Base-by-base conservation (phyloP, 2,888 invertebrate species). In the Eristalis tenax region DNA sequence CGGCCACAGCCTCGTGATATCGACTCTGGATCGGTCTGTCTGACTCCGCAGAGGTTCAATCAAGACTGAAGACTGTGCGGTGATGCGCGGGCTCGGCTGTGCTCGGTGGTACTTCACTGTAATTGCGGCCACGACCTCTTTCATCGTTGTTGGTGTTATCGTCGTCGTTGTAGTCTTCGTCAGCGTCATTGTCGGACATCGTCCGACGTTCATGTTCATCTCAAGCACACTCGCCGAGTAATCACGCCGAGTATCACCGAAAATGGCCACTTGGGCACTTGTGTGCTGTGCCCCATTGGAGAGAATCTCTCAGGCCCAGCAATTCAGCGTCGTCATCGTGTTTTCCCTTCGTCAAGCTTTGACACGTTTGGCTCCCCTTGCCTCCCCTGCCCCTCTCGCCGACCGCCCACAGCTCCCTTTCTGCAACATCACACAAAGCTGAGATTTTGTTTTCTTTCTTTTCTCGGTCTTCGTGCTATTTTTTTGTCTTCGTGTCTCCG, bases 311-410 rank as follows among this genome's bases (percentile, higher is more conserved):
- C 50, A 65, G 57, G 83, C 61, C 75, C 73, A 68, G 59, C 75
- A 18, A 71, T 76, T 75, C 26, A 71, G 70, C 74, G 68, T 83
- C 83, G 76, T 80, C 76, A 75, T 65, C 57, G 70, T 83, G 76
- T 79, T 83, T 87, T 87, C 87, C 87, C 87, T 87, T 87, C 76
- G 83, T 87, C 86, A 83, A 87, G 86, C 86, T 87, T 87, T 86
- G 83, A 86, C 83, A 86, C 86, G 83, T 83, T 83, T 86, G 32
- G 32, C 32, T 10, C 32, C 32, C 8, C 32, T 26, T 26, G 26
- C 26, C 26, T 26, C 26, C 3, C 26, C 26, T 26, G 2, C 74
- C 57, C 63, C 23, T 59, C 61, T 4, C 73, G 23, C 56, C 57
- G 65, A 22, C 40, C 69, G 26, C 40, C 13, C 69, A 56, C 15